Base-by-base conservation (phyloP, 2,797 vertebrate species). In the Muscicapa striata region DNA sequence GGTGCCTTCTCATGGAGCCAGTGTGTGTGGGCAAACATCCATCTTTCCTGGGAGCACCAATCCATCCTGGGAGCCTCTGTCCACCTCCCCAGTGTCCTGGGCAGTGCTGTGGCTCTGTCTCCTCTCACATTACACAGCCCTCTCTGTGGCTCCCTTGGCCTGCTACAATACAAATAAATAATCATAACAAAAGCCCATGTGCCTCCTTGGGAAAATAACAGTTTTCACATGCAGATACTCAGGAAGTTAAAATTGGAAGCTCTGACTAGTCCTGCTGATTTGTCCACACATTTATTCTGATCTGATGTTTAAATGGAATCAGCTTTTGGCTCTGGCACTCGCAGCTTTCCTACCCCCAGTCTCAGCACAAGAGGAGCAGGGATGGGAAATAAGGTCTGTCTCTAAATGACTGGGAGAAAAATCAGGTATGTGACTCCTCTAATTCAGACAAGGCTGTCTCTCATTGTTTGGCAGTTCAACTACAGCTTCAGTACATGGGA, bases 401-500 rank as follows among this genome's bases (percentile, higher is more conserved):
- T 95, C 95, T 95, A 66, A 66, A 89, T 41, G 92, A 95, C 68
- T 77, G 90, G 87, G 95, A 94, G 91, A 91, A 93, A 81, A 86
- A 69, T 68, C 94, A 98, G 97, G 96, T 97, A 94, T 94, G 80
- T 68, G 94, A 96, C 40, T 91, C 75, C 83, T 95, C 79, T 89
- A 81, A 91, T 85, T 84, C 97, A 94, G 81, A 54, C 72, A 45
- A 72, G 74, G 75, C 95, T 90, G 82, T 89, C 95, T 97, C 87
- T 95, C 92, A 92, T 95, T 97, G 90, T 92, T 75, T 97, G 96
- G 96, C 90, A 75, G 84, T 63, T 78, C 30, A 12, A 92, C 94
- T 95, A 70, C 72, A 96, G 74, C 92, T 97, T 94, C 95, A 96
- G 96, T 96, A 92, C 96, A 95, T 97, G 96, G 97, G 97, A 97